These are phyloP conservation scores for Upupa epops DNA, from an alignment of 2,113 vertebrate species.

Conservation along the genomic window DNA sequence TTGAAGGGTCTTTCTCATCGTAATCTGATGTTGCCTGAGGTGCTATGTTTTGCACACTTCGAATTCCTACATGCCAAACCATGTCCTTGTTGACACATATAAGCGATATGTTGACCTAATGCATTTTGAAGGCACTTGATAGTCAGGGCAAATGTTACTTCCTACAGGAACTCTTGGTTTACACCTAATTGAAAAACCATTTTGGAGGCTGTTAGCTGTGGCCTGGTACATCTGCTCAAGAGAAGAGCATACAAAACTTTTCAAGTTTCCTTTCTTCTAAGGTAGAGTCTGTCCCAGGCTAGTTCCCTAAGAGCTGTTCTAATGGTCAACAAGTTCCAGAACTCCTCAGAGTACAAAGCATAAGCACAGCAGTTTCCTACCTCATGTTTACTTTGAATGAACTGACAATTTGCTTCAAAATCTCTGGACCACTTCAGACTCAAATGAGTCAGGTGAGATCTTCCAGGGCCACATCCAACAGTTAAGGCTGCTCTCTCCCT, in stretches of 20 bases:
- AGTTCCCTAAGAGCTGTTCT: no score
- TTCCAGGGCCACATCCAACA: neutral
- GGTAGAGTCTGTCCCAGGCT: neutral
- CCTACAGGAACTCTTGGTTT: neutral
- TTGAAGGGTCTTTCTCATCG: neutral
- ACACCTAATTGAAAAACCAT: neutral
- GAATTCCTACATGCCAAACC: neutral
- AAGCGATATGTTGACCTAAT: neutral
- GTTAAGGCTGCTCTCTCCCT: neutral
- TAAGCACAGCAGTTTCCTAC: neutral
- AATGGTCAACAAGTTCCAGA: neutral
- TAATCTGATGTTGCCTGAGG: neutral
- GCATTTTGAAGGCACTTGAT: neutral
- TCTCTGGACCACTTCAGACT: neutral
- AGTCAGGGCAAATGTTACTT: neutral
- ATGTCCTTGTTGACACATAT: accelerated
- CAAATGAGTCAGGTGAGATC: neutral
- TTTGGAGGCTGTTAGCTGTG: neutral
- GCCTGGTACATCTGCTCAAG: neutral
- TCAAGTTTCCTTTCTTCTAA: neutral
- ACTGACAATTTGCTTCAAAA: neutral
- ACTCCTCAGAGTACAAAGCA: neutral
- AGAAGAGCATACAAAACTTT: neutral
- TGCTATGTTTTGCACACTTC: neutral
- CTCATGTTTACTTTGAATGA: neutral